A percentile compares a stretch with the other conserved stretches of the same genome.
Conservation (phyloP, 2,797 vertebrate species). For the Triplophysa yarkandensis region DNA sequence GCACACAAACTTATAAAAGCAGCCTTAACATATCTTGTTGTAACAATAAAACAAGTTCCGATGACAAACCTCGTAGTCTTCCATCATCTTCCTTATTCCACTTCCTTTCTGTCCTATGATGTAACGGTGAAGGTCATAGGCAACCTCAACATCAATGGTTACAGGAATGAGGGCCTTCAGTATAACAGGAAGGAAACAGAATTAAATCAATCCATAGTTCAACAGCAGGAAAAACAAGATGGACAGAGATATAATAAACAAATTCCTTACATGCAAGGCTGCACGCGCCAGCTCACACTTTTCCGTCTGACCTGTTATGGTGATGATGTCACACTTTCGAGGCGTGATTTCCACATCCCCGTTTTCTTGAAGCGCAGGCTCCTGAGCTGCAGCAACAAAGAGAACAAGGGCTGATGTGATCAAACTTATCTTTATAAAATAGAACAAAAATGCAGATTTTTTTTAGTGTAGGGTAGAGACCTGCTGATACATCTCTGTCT, state of each 20-base stretch:
- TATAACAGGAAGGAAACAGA: neutral
- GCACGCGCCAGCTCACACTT: slow-evolving; percentile 76
- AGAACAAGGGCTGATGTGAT: neutral
- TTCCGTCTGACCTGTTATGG: slow-evolving; percentile 73
- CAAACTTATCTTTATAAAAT: neutral
- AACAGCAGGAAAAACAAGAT: neutral
- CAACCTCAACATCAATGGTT: slow-evolving; percentile 76
- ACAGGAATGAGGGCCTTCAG: slow-evolving; percentile 78
- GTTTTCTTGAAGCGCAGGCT: slow-evolving; percentile 73
- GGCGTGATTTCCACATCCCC: slow-evolving; percentile 68
- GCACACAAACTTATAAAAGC: neutral
- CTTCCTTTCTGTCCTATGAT: slow-evolving; percentile 84
- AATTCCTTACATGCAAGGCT: slow-evolving; percentile 72
- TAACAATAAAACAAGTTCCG: neutral
- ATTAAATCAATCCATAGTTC: neutral
- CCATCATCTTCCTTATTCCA: slow-evolving; percentile 85
- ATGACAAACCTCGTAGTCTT: slow-evolving; percentile 78
- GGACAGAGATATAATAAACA: neutral
- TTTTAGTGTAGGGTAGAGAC: slow-evolving; percentile 30
- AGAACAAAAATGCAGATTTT: neutral
- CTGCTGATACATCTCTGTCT: slow-evolving; percentile 77
- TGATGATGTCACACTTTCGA: slow-evolving; percentile 78
- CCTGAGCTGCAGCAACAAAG: slow-evolving; percentile 64
- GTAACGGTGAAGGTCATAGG: slow-evolving; percentile 80
- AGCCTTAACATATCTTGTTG: neutral